Conservation (phyloP, 2,888 invertebrate genomes). For the Syrista parreyssii region DNA sequence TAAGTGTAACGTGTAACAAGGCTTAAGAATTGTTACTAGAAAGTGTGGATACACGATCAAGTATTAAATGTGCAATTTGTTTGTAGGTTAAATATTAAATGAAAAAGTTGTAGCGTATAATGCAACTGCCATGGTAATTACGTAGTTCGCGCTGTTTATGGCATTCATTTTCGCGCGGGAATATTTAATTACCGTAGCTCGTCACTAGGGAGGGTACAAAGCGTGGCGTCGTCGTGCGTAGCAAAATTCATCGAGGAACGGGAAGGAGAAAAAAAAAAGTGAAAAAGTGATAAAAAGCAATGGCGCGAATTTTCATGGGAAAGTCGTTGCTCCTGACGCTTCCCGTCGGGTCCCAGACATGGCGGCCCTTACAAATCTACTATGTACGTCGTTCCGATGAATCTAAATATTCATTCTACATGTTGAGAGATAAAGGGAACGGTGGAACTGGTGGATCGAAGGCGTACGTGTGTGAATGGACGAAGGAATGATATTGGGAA, state of each 20-base stretch:
- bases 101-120: neutral
- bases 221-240: neutral
- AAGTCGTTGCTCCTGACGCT: neutral
- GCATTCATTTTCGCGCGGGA: slow-evolving; percentile 39
- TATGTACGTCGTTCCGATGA: neutral
- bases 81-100: neutral
- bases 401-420: neutral
- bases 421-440: neutral
- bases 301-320: neutral
- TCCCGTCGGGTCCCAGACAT: neutral
- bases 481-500: neutral
- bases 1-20: neutral
- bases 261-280: neutral
- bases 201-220: neutral
- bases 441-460: neutral
- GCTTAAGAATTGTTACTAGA: neutral
- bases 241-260: neutral
- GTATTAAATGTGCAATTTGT: neutral
- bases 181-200: slow-evolving; percentile 45
- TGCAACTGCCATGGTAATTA: slow-evolving; percentile 25
- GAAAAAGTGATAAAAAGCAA: neutral
- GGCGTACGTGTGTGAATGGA: neutral
- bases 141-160: slow-evolving; percentile 23
- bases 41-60: neutral
- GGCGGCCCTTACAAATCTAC: neutral